phyloP scores from a whole-genome alignment of 1,140 invertebrate genomes.

The Sarcophaga peregrina region DNA sequence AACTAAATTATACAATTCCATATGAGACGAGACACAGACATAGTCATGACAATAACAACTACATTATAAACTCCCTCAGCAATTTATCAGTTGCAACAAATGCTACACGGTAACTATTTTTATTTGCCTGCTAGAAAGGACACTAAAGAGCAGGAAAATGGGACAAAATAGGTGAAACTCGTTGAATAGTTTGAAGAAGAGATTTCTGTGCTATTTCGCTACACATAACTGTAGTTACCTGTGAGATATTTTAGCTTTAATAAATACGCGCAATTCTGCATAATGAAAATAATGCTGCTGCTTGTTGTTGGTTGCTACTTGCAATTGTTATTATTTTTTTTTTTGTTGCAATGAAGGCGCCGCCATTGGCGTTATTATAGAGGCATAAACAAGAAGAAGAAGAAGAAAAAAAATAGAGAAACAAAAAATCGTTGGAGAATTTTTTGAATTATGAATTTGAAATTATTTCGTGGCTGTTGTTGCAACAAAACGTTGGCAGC shows the following conservation, averaged over 20 bases:
- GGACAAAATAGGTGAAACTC: background rate
- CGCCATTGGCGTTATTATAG: slow-evolving; percentile 26
- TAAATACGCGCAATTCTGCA: slow-evolving; percentile 31
- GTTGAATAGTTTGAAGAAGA: background rate
- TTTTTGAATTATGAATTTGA: slow-evolving; percentile 43
- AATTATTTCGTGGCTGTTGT: slow-evolving; percentile 17
- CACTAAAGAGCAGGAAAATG: background rate
- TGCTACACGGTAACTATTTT: background rate
- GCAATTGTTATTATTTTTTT: background rate
- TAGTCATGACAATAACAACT: slow-evolving; percentile 9
- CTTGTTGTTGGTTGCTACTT: background rate
- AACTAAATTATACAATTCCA: slow-evolving; percentile 22
- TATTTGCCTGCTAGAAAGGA: background rate
- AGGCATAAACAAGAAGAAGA: background rate
- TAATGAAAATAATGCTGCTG: slow-evolving; percentile 15
- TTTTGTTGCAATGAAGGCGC: slow-evolving; percentile 17
- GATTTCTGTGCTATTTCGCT: background rate
- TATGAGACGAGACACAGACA: slow-evolving; percentile 17
- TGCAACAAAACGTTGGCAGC: background rate
- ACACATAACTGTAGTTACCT: background rate
- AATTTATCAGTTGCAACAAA: slow-evolving; percentile 16
- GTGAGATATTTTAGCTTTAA: background rate
- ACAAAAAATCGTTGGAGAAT: background rate
- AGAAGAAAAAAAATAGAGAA: no score
- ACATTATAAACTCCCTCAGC: slow-evolving; percentile 18